Conservation (phyloP, 1,140 invertebrate species). For the Watersipora subatra region DNA sequence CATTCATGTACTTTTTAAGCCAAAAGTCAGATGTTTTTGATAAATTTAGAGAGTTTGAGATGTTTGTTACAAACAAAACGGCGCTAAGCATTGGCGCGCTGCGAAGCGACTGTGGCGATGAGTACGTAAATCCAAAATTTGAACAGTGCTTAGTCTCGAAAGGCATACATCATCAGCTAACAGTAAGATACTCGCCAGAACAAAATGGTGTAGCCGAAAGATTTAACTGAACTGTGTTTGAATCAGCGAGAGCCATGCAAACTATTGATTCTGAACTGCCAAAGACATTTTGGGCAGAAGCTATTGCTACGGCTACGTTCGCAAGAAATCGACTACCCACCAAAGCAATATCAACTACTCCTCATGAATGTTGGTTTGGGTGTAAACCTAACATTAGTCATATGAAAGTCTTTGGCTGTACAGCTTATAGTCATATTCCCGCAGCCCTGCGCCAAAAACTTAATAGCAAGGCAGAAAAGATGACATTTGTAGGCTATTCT, state of each 20-base stretch:
- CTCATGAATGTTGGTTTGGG: conserved; percentile 36
- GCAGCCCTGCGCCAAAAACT: conserved; percentile 29
- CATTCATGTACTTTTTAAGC: conserved; percentile 32
- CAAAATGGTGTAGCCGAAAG: conserved; percentile 44
- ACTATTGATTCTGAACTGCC: conserved; percentile 31
- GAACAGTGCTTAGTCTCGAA: conserved; percentile 18
- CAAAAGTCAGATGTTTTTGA: conserved; percentile 26
- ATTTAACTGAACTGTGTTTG: conserved; percentile 35
- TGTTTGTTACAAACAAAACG: conserved; percentile 11
- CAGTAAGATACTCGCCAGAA: conserved; percentile 40
- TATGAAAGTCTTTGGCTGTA: conserved; percentile 42
- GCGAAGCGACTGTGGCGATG: no score
- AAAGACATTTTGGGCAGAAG: conserved; percentile 40
- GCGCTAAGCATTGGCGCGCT: background rate
- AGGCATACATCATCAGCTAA: conserved; percentile 42
- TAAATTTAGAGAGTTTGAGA: conserved; percentile 10
- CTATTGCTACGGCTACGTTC: conserved; percentile 34
- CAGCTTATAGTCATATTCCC: conserved; percentile 33
- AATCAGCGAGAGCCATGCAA: conserved; percentile 41
- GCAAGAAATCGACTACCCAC: conserved; percentile 30
- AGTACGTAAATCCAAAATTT: conserved; percentile 14
- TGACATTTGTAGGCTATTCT: conserved; percentile 34
- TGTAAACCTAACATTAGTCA: conserved; percentile 41
- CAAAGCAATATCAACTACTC: conserved; percentile 23
- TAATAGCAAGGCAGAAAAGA: conserved; percentile 27